Evolutionary conservation across 1,140 invertebrate genomes (phyloP), one percentile per base, ranked within the genome.

Genomic region (Apis laboriosa): DNA sequence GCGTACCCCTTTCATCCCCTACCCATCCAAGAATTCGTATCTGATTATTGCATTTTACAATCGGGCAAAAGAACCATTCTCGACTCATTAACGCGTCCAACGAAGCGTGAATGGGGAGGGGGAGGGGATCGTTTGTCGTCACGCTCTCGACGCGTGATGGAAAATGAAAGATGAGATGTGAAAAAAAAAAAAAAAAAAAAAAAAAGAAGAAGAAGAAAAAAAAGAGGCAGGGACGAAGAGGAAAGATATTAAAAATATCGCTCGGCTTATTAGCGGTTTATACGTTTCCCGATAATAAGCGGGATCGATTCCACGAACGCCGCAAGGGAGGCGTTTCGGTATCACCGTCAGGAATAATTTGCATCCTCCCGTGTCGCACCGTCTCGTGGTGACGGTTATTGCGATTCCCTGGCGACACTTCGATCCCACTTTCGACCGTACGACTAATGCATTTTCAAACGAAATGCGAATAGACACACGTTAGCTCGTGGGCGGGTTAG

Each of bases 331-430:
- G 64, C 63, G 43, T 68, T n/a, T 11, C 34, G 58, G 58, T 51
- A 56, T 55, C 63, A 58, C 53, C 60, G 71, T 68, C 61, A 84
- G 17, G 70, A 72, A 70, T 73, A 84, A 84, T 84, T 84, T 84
- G 83, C 83, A 84, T 80, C 64, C 56, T 61, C 64, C 56, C 70
- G 71, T 75, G 68, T 84, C 63, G 77, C 21, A n/a, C 13, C 72
- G 72, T 55, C 55, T 56, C 63, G 55, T 9, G 28, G 24, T 75
- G 71, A 64, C 51, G 78, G 71, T 80, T 80, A 84, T 84, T 72
- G 71, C 63, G 77, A 80, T 61, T 80, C 64, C 83, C 83, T 13
- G 58, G 83, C 43, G 77, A 61, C 56, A 17, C 55, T 73, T 83
- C 60, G 53, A 56, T 43, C 49, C 68, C 60, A 43, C 76, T 83